Base-by-base conservation (phyloP, 2,888 invertebrate species). In the Drosophila silvestris region DNA sequence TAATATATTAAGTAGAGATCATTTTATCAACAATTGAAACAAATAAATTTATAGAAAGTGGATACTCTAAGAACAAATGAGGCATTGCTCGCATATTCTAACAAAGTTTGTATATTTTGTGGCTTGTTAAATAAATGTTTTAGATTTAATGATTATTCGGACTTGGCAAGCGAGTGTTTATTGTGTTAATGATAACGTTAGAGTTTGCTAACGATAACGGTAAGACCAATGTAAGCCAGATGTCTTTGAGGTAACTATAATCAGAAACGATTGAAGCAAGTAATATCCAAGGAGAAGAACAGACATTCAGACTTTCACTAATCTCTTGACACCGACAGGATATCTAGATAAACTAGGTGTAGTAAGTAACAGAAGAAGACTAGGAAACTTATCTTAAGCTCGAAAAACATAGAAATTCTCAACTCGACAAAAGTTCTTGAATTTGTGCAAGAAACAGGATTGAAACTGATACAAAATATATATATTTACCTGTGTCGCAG, bases 251-350 rank as follows among this genome's bases (percentile, higher is more conserved):
- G 4, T 19, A 39, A 39, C 19, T 19, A 5, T 5, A 41, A n/a
- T 41, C 10, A 41, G 41, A 41, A 41, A 41, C 5, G 2, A 41
- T n/a, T 41, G 2, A 19, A 19, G 39, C 19, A 39, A 19, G 4
- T 39, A 3, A 41, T 41, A n/a, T n/a, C 5, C 9, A 39, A 9
- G 19, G 4, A 4, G 9, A 19, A 19, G 19, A 19, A 19, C 39
- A 4, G 39, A 9, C 9, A 19, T 7, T 5, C 35, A 41, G 39
- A 39, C 3, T 39, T 37, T 37, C 16, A 33, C 3, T 10, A 12
- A 37, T 37, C 16, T 6, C 6, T 3, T 6, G 16, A 16, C 16
- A 16, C 16, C 6, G 0, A 37, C 0, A 16, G 5, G 6, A 2
- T 16, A 37, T 3, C 2, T 6, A 3, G 16, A 3, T 16, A 37